Base-by-base conservation (phyloP, 2,888 invertebrate species). In the Drosophila anomelani region DNA sequence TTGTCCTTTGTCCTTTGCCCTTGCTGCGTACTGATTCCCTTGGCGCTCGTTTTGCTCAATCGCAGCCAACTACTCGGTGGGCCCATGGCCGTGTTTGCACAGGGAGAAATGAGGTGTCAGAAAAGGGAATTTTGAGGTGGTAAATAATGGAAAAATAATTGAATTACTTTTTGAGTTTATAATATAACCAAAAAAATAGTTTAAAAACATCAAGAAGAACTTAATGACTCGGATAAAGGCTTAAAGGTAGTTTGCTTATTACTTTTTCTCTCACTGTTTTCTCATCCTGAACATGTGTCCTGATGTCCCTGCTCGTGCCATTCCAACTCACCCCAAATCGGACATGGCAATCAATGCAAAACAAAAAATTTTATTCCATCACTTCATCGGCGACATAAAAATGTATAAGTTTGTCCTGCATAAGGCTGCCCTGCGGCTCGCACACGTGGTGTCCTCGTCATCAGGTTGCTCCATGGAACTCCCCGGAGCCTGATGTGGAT, bases 311-410 rank as follows among this genome's bases (percentile, higher is more conserved):
- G 36, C 41, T 64, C 36, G 29, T 51, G 66, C 13, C 26, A 51
- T 51, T 26, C 20, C 17, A 20, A 1, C 29, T 44, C 54, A 29
- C 29, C 29, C 47, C 47, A 29, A 44, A 76, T 79, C 89, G 84
- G 89, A 88, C 79, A 79, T 73, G 74, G 79, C 84, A 85, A 85
- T 85, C 84, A 85, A 85, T 85, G 84, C 87, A 85, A 88, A 85
- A 88, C 80, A 76, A 84, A 72, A 73, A 80, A 81, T 86, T 77
- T 79, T 75, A 78, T 86, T 78, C 85, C 75, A 76, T 84, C 88
- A 84, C 88, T 85, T 85, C 88, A 88, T 85, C 86, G 89, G 79
- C 81, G 87, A 83, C 89, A 88, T 86, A 86, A 86, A 87, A 87
- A 78, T 81, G 88, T 89, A 89, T 78, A 81, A 88, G 81, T 46